Conservation (phyloP, 1,140 invertebrate species). For the Drosophila gunungcola region DNA sequence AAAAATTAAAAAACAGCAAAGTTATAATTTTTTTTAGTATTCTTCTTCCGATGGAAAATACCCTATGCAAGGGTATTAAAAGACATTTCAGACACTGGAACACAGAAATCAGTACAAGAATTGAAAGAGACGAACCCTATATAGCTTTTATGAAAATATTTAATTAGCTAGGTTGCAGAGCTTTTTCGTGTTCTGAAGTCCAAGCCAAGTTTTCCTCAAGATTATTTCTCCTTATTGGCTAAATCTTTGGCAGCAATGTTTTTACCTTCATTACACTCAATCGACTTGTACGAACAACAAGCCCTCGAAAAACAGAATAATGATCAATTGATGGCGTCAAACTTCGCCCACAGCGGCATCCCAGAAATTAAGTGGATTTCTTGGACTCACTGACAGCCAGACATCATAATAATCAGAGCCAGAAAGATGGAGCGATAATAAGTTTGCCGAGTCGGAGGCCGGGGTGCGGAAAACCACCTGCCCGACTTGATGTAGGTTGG, state of each 20-base stretch:
- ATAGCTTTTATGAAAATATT: too few species aligned
- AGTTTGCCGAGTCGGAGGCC: slow-evolving; percentile 14
- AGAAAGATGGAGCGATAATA: slow-evolving; percentile 54
- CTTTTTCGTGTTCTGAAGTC: too few species aligned
- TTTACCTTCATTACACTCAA: slow-evolving; percentile 22
- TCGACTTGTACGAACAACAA: slow-evolving; percentile 11
- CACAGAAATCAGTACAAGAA: too few species aligned
- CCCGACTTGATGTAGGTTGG: slow-evolving; percentile 39
- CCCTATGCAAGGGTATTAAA: too few species aligned
- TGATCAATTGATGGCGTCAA: slow-evolving; percentile 66
- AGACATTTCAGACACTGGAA: too few species aligned
- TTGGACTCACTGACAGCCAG: slow-evolving; percentile 38
- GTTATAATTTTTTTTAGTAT: too few species aligned
- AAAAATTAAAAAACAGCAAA: too few species aligned
- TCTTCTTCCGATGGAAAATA: too few species aligned
- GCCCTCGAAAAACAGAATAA: slow-evolving; percentile 44
- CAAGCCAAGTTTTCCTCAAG: too few species aligned
- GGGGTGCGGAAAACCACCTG: slow-evolving; percentile 48
- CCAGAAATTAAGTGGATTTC: slow-evolving; percentile 56
- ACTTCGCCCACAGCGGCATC: slow-evolving; percentile 29
- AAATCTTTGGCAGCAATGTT: slow-evolving; percentile 16
- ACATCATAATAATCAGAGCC: slow-evolving; percentile 69
- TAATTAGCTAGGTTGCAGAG: too few species aligned
- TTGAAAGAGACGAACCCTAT: too few species aligned
- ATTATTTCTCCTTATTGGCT: neutral